phyloP scores from a whole-genome alignment of 2,797 vertebrate genomes.

The Vipera ursinii region DNA sequence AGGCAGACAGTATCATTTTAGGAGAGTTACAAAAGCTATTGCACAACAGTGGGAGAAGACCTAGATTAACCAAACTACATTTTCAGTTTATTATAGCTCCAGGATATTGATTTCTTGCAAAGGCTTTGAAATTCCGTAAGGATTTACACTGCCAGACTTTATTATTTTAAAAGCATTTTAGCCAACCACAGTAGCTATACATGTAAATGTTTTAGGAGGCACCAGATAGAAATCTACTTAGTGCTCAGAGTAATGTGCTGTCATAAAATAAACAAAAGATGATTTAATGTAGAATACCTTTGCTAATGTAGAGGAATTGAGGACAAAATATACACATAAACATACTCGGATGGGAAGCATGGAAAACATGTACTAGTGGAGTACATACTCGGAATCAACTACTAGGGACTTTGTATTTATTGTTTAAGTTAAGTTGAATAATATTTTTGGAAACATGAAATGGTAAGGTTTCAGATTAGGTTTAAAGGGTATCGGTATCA shows the following conservation, averaged over 20 bases:
- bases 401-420: constrained; percentile 49
- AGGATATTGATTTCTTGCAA: constrained; percentile 44
- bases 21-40: constrained; percentile 39
- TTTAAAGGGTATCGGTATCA: constrained; percentile 61
- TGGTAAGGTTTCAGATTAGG: constrained; percentile 24
- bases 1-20: constrained; percentile 38
- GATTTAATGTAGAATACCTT: constrained; percentile 35
- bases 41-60: constrained; percentile 34
- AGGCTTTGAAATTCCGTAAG: constrained; percentile 54
- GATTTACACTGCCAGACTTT: constrained; percentile 53
- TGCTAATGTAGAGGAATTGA: constrained; percentile 38
- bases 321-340: constrained; percentile 13
- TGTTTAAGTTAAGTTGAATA: constrained; percentile 55
- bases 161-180: constrained; percentile 55
- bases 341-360: constrained; percentile 1
- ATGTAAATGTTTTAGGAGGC: constrained; percentile 45
- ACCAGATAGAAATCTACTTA: constrained; percentile 43
- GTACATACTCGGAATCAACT: constrained; percentile 21
- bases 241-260: constrained; percentile 13
- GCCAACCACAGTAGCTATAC: constrained; percentile 33
- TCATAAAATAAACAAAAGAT: constrained; percentile 24
- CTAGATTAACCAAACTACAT: constrained; percentile 42
- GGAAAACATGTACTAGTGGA: constrained; percentile 25
- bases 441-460: constrained; percentile 59
- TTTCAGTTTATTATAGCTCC: constrained; percentile 48